These are phyloP conservation scores for Oreochromis mossambicus DNA, from an alignment of 2,797 vertebrate genomes.

Conservation along the genomic window DNA sequence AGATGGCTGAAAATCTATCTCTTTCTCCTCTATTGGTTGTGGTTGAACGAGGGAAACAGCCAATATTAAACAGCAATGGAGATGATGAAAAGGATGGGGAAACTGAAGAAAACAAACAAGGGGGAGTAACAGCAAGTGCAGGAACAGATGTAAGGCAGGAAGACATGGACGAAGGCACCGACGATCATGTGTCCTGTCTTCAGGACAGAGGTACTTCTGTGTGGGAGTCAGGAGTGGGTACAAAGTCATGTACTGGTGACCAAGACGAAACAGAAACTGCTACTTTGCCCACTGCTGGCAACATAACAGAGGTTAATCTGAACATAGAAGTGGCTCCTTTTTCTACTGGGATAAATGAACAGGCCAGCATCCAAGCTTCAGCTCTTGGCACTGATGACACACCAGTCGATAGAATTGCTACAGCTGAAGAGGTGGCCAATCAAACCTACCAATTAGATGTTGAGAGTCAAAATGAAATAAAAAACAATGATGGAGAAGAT, in stretches of 20 bases:
- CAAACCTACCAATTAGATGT: background rate
- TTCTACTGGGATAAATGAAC: background rate
- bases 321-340: background rate
- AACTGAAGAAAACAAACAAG: background rate
- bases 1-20: background rate
- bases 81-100: background rate
- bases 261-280: background rate
- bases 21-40: background rate
- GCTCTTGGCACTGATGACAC: background rate
- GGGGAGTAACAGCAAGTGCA: background rate
- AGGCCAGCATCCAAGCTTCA: background rate
- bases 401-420: background rate
- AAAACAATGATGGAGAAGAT: background rate
- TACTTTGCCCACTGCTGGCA: background rate
- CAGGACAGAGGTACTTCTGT: background rate
- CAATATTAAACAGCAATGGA: background rate
- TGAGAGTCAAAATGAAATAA: background rate
- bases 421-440: background rate
- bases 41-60: background rate
- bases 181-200: background rate
- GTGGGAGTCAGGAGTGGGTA: background rate
- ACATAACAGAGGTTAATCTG: background rate
- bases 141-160: background rate
- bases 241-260: background rate
- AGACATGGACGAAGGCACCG: fast-evolving